These are phyloP conservation scores for Pterophyllum scalare DNA, from an alignment of 2,113 vertebrate genomes.

Conservation along the genomic window DNA sequence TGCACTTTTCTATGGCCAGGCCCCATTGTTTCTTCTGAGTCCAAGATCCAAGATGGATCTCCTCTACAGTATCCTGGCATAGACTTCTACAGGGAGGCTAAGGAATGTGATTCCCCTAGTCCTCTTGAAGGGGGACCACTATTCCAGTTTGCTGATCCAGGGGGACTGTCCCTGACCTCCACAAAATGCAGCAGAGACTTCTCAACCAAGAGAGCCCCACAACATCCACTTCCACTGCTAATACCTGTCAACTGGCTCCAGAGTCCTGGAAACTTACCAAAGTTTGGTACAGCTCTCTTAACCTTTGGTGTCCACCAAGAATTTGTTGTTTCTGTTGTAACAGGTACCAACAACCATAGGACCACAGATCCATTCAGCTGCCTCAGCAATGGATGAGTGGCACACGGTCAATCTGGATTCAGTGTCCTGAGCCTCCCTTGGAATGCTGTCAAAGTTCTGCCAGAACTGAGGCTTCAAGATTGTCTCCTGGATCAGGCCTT, in stretches of 20 bases:
- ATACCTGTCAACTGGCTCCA: not conserved
- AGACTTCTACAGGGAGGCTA: not conserved
- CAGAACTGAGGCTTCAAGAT: not conserved
- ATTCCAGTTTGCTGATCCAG: not conserved
- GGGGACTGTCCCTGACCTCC: not conserved
- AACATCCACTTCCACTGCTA: not conserved
- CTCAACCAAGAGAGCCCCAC: not conserved
- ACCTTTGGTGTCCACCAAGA: not conserved
- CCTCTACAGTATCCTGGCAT: not conserved
- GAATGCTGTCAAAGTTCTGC: not conserved
- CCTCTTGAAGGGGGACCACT: not conserved
- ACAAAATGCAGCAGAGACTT: not conserved
- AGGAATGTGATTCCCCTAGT: not conserved
- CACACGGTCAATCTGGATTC: not conserved
- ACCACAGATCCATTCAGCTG: too few relatives aligned
- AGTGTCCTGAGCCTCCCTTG: not conserved
- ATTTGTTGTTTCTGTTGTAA: not conserved
- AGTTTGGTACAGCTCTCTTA: not conserved
- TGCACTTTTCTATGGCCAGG: not conserved
- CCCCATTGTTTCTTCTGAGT: too few relatives aligned
- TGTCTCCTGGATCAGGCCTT: not conserved
- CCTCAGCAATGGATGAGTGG: not conserved
- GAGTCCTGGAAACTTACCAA: not conserved
- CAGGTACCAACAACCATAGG: not conserved
- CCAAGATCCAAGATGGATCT: not conserved